Evolutionary conservation across 64 coral and sea anemone genomes (phyloP).

Genomic region (Porites australiensis): DNA sequence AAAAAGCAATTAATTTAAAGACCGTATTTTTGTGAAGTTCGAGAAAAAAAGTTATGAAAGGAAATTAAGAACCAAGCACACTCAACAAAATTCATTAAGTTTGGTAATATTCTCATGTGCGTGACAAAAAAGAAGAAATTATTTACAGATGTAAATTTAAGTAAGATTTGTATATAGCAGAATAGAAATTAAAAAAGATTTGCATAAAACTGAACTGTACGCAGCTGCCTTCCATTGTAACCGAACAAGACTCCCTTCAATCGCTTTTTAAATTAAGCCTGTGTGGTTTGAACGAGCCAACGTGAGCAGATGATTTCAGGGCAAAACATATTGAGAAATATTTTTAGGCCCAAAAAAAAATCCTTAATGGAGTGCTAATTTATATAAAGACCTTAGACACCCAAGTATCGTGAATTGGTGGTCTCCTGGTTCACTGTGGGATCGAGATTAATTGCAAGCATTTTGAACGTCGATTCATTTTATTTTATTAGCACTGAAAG

Average conservation of each 20-base stretch:
- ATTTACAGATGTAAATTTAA: slow-evolving; percentile 52
- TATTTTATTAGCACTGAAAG: too few species aligned
- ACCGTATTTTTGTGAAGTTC: slow-evolving; percentile 33
- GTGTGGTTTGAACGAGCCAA: too few species aligned
- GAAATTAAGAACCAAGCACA: not conserved
- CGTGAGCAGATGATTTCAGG: too few species aligned
- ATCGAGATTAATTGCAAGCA: too few species aligned
- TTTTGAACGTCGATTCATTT: too few species aligned
- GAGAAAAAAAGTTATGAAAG: not conserved
- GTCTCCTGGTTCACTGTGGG: too few species aligned
- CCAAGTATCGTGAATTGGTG: too few species aligned
- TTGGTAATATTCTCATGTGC: slow-evolving; percentile 5
- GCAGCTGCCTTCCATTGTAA: slow-evolving; percentile 34
- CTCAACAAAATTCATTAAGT: not conserved
- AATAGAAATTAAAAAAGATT: slow-evolving; percentile 17
- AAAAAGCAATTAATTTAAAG: slow-evolving; percentile 22
- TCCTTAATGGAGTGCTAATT: too few species aligned
- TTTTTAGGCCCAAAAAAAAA: too few species aligned
- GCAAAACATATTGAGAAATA: too few species aligned
- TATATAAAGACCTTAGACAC: too few species aligned
- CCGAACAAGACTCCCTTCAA: not conserved
- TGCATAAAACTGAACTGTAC: slow-evolving; percentile 1
- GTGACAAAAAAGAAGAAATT: slow-evolving; percentile 33
- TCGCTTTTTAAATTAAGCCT: not conserved
- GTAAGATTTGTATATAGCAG: slow-evolving; percentile 21